Base-by-base conservation (phyloP, 2,797 vertebrate species). In the Danio jaintianensis region DNA sequence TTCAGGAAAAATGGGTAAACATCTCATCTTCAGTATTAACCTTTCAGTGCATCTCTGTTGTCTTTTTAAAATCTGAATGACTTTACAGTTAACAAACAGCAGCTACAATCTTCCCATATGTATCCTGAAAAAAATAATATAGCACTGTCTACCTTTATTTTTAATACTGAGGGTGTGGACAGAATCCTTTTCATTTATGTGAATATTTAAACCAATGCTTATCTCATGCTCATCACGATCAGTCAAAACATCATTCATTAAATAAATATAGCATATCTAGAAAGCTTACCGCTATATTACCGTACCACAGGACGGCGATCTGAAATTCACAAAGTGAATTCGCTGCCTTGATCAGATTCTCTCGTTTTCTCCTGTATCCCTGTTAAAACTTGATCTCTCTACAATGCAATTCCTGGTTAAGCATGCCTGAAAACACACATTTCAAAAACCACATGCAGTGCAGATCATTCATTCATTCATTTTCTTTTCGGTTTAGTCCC, bases 241-340 rank as follows among this genome's bases (percentile, higher is more conserved):
- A 13, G 22, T 47, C 6, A 12, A 77, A 20, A 68, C 56, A 50
- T 50, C 0, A 3, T 56, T 58, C 11, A 42, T 45, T 45, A 11
- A 4, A 58, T n/a, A 29, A 56, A 4, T 22, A 73, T n/a, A 45
- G 40, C 0, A 15, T 47, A 47, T 20, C 4, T 8, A 13, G 45
- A 9, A 55, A 67, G 7, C 9, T 7, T 40, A 8, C 20, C 16
- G 3, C 7, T 67, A 9, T 10, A 64, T 22, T 18, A 53, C 18
- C 5, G 1, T 64, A 8, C 22, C 16, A 18, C 10, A 50, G 29
- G 29, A 52, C 7, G 29, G 52, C 56, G 36, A 62, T 78, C 55
- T 70, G 36, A 70, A 61, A 71, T 79, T 71, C 15, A 79, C 45
- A 79, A 71, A 71, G 36, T 16, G 47, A 63, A 53, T 63, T 62